Conservation (phyloP, 2,797 vertebrate genomes). For the Gouania willdenowi region DNA sequence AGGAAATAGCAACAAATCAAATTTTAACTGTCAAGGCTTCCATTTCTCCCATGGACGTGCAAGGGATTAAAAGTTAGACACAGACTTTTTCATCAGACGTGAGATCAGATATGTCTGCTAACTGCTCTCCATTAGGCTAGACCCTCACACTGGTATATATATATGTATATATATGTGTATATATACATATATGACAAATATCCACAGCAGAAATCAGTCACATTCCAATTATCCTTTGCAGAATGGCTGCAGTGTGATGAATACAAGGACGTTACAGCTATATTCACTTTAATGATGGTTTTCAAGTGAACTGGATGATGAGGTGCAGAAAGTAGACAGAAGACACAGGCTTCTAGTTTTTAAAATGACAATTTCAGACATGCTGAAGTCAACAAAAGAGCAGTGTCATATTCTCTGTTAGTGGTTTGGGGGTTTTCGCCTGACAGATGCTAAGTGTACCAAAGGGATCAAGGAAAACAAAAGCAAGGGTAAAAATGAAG, state of each 20-base stretch:
- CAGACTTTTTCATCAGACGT: constrained; percentile 64
- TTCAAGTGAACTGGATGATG: constrained; percentile 15
- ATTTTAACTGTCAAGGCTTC: constrained; percentile 69
- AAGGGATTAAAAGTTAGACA: constrained; percentile 61
- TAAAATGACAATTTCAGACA: constrained; percentile 2
- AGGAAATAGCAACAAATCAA: constrained; percentile 59
- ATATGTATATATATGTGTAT: background rate
- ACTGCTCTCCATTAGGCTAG: constrained; percentile 3
- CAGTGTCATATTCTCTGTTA: constrained; percentile 17
- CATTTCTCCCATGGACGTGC: constrained; percentile 40
- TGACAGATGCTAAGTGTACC: constrained; percentile 55
- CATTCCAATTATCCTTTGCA: constrained; percentile 64
- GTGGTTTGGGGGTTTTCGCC: constrained; percentile 44
- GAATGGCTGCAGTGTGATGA: constrained; percentile 51
- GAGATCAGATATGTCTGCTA: constrained; percentile 23
- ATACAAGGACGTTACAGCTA: constrained; percentile 67
- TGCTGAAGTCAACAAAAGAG: constrained; percentile 17
- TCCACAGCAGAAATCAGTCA: constrained; percentile 53
- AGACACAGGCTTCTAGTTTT: constrained; percentile 6
- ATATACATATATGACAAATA: constrained; percentile 35
- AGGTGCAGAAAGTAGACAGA: constrained; percentile 20
- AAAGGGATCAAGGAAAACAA: constrained; percentile 4
- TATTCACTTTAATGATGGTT: constrained; percentile 59
- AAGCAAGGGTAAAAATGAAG: constrained; percentile 11
- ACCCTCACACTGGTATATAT: background rate